Evolutionary conservation across 2,888 invertebrate species (phyloP).

Genomic region (Ormyrus thymus): DNA sequence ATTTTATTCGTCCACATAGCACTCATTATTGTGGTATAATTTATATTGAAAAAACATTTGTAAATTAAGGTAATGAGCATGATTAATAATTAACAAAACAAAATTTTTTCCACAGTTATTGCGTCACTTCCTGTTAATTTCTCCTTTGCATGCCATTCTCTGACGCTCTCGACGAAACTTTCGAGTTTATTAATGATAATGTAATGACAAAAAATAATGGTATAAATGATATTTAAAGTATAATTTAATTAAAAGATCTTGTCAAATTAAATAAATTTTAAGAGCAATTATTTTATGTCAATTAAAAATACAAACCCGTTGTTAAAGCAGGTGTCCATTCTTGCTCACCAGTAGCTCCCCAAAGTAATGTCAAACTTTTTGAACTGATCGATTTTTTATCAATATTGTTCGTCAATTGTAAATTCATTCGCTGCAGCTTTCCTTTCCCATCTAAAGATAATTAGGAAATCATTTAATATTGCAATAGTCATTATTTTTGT

Average conservation of each 20-base stretch:
- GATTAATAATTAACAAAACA: conserved; percentile 10
- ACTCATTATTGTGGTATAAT: too few species aligned
- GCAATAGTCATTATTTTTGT: too few species aligned
- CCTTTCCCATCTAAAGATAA: conserved; percentile 63
- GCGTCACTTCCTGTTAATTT: conserved; percentile 53
- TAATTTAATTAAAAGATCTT: conserved; percentile 7
- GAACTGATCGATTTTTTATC: conserved; percentile 68
- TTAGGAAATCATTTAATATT: conserved; percentile 1
- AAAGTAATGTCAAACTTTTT: conserved; percentile 83
- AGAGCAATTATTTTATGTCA: too few species aligned
- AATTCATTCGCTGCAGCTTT: conserved; percentile 64
- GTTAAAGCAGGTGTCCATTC: conserved; percentile 98
- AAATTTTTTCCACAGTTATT: conserved; percentile 20
- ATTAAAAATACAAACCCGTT: conserved; percentile 81
- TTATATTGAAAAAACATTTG: too few species aligned
- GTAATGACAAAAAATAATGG: conserved; percentile 33
- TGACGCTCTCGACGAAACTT: conserved; percentile 51
- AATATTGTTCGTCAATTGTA: conserved; percentile 64
- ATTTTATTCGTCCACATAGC: too few species aligned
- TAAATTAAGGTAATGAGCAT: too few species aligned
- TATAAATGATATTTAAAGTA: neutral
- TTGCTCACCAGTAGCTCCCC: conserved; percentile 97
- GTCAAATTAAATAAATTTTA: neutral
- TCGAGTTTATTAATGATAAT: conserved; percentile 36
- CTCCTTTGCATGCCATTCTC: conserved; percentile 47